Evolutionary conservation across 2,113 vertebrate species (phyloP), one percentile per base, ranked within the genome.

Genomic region (Mellivora capensis): DNA sequence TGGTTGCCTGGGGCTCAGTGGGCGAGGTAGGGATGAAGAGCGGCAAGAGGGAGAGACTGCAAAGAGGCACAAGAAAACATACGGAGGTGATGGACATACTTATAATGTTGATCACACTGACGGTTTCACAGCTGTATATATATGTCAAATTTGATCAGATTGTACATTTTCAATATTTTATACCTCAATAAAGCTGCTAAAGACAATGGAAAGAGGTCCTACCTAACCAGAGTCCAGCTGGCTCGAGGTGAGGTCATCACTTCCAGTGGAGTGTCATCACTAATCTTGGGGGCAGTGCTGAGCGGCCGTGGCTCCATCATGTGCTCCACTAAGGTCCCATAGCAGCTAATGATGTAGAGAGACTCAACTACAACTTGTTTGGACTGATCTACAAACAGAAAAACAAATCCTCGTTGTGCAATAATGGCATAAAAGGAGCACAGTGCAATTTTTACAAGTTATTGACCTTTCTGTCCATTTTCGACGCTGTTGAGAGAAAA

Each of bases 201-300:
- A 8, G 49, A 42, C 7, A 1, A 57, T 23, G 9, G 71, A 79
- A 69, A 23, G 29, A 54, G 47, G 54, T 86, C 81, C 59, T 99
- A 99, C 99, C 99, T 99, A 98, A 99, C 99, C 62, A 99, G 98
- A 86, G 99, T 98, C 99, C 99, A 99, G 98, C 99, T 99, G 98
- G 99, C 99, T 92, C 99, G 98, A 4, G 99, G 99, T 91, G 99
- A 99, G 2, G 99, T 99, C 98, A 98, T 97, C 98, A 99, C 99
- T 98, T 99, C 99, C 98, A 99, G 94, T 4, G 99, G 99, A 2
- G 99, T 99, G 98, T 99, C 99, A 21, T 99, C 99, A 1, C 99
- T 99, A 52, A 99, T 99, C 98, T 99, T 99, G 57, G 99, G 99
- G 9, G 99, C 99, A 0, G 99, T 99, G 99, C 99, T 99, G 89